Evolutionary conservation across 2,797 vertebrate species (phyloP).

Genomic region (Sparidentex hasta): DNA sequence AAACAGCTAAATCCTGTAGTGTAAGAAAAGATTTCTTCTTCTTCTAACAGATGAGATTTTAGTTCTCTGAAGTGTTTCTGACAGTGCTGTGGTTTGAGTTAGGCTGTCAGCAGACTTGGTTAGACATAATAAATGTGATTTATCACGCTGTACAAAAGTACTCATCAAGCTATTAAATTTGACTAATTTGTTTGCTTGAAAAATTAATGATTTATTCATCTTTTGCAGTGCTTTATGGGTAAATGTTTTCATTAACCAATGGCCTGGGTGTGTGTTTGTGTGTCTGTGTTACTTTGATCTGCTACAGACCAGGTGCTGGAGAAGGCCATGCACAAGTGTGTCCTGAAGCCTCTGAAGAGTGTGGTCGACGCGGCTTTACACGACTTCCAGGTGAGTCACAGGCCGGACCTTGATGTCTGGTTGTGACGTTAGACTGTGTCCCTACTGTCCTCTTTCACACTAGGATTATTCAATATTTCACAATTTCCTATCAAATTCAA

Average conservation of each 20-base stretch:
- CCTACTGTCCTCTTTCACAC: not conserved
- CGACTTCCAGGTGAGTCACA: constrained; percentile 89
- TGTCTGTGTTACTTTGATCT: constrained; percentile 10
- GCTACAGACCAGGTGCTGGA: constrained; percentile 94
- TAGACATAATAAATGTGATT: not conserved
- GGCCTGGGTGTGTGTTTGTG: not conserved
- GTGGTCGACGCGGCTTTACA: constrained; percentile 90
- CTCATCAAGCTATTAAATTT: not conserved
- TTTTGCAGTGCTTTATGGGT: not conserved
- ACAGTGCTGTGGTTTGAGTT: not conserved
- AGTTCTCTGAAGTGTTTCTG: not conserved
- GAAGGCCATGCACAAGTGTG: constrained; percentile 99
- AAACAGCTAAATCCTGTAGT: too few species aligned
- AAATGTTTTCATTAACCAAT: not conserved
- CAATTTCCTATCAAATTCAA: not conserved
- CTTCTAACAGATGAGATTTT: not conserved
- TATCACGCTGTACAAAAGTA: not conserved
- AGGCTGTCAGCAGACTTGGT: not conserved
- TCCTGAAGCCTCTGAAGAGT: constrained; percentile 94
- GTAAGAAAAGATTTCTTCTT: too few species aligned
- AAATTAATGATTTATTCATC: not conserved
- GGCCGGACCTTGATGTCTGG: constrained; percentile 18
- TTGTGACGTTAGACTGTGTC: not conserved
- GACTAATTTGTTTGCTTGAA: not conserved
- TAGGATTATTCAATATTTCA: not conserved